Evolutionary conservation across 2,113 vertebrate species (phyloP).

Genomic region (Ornithorhynchus anatinus): DNA sequence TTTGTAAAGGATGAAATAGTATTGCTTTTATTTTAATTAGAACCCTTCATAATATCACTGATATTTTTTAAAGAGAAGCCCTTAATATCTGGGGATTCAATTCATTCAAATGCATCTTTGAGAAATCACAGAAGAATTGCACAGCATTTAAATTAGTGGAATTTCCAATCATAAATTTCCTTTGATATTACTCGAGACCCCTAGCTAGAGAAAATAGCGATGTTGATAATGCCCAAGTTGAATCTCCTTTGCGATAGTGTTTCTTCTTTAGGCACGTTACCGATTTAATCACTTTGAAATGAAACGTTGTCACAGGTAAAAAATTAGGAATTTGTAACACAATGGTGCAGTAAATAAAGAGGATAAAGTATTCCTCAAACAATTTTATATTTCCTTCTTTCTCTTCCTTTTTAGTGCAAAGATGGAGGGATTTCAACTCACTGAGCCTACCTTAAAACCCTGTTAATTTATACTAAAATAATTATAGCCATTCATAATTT

Average conservation of each 20-base stretch:
- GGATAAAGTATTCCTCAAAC: not conserved
- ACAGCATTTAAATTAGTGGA: not conserved
- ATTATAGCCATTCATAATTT: not conserved
- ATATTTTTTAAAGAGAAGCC: not conserved
- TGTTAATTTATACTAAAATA: not conserved
- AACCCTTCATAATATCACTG: not conserved
- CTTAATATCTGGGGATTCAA: not conserved
- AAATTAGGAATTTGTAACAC: not conserved
- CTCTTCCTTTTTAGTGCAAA: not conserved
- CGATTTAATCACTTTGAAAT: not conserved
- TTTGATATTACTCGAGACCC: not conserved
- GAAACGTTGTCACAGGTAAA: not conserved
- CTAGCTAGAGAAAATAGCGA: not conserved
- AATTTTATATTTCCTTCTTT: not conserved
- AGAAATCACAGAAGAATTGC: not conserved
- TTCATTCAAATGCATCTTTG: not conserved
- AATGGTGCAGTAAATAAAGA: not conserved
- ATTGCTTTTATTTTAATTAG: conserved; percentile 23
- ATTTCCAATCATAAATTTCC: not conserved
- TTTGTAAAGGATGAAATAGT: not conserved
- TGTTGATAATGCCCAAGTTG: not conserved
- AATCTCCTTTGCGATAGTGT: not conserved
- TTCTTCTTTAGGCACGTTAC: not conserved
- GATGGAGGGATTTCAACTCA: not conserved
- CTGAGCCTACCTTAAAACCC: not conserved